phyloP scores from a whole-genome alignment of 2,888 invertebrate genomes.

The Microctonus aethiopoides region DNA sequence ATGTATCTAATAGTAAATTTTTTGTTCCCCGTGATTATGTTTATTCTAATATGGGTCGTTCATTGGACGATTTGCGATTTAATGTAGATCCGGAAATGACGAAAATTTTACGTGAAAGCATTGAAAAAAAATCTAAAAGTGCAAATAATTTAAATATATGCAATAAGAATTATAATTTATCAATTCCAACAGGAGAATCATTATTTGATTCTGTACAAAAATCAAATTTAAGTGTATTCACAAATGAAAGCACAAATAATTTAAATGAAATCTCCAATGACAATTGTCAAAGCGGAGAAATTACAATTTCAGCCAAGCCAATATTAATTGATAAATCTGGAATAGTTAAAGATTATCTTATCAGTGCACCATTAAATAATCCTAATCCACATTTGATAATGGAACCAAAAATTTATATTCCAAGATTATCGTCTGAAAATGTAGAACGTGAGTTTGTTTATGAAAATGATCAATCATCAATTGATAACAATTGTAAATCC shows the following conservation, averaged over 20 bases:
- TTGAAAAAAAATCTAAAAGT: slow-evolving; percentile 43
- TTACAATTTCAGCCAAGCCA: slow-evolving; percentile 27
- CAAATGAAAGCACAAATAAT: not conserved
- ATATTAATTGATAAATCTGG: slow-evolving; percentile 32
- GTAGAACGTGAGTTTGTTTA: not conserved
- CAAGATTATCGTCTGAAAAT: slow-evolving; percentile 20
- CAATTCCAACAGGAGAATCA: not conserved
- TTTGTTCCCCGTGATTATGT: slow-evolving; percentile 59
- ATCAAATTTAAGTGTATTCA: not conserved
- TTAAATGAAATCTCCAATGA: not conserved
- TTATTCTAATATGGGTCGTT: slow-evolving; percentile 50
- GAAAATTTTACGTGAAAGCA: slow-evolving; percentile 47
- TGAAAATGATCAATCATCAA: not conserved
- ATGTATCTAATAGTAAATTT: slow-evolving; percentile 58
- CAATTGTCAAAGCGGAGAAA: not conserved
- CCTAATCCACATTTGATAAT: slow-evolving; percentile 42
- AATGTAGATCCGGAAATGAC: slow-evolving; percentile 59
- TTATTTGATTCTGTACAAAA: not conserved
- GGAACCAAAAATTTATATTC: slow-evolving; percentile 38
- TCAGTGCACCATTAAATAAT: slow-evolving; percentile 36
- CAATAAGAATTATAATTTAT: not conserved
- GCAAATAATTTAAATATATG: not conserved
- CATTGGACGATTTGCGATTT: slow-evolving; percentile 57
- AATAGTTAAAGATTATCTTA: slow-evolving; percentile 28
- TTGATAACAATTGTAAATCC: not conserved